Evolutionary conservation across 2,888 invertebrate species (phyloP), one percentile per base, ranked within the genome.

Genomic region (Melikaiella ostensackeni): DNA sequence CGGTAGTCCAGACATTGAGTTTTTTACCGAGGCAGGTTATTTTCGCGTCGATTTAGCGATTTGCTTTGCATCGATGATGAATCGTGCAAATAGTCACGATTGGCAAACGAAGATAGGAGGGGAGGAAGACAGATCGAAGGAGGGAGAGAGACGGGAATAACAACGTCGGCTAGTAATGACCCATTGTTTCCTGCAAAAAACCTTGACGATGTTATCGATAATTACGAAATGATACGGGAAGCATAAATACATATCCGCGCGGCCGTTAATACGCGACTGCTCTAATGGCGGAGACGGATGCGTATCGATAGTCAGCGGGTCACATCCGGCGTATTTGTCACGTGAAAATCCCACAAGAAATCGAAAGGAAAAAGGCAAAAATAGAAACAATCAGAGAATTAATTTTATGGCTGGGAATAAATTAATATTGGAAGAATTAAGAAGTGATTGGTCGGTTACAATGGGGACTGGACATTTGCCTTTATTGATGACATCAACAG

Each of bases 181-280:
- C 89, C 88, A 91, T 91, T 91, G 91, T 91, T 90, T 91, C 88
- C 88, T 86, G 88, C 88, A 87, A 89, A 89, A 90, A 89, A 84
- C 90, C 91, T 91, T 89, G 91, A 89, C 89, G 90, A 90, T 91
- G 89, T 90, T 90, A 90, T 91, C 90, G 91, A 91, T 91, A 91
- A 91, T 91, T 90, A 89, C 90, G 87, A 89, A 91, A 90, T 90
- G 90, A 91, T 91, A 91, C 88, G 89, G 89, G 88, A 89, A 89
- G 88, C 89, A 88, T 89, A 89, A 91, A 89, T 90, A 90, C 87
- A 88, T 88, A 88, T 89, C 87, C 85, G 86, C 85, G 86, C 81
- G 80, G 75, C 79, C 83, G 78, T 80, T 87, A 88, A 86, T 87
- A 86, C 86, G 86, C 84, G 85, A 85, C 84, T 83, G 83, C 85